Evolutionary conservation across 2,888 invertebrate species (phyloP), one percentile per base, ranked within the genome.

Genomic region (Hirtodrosophila histrioides): DNA sequence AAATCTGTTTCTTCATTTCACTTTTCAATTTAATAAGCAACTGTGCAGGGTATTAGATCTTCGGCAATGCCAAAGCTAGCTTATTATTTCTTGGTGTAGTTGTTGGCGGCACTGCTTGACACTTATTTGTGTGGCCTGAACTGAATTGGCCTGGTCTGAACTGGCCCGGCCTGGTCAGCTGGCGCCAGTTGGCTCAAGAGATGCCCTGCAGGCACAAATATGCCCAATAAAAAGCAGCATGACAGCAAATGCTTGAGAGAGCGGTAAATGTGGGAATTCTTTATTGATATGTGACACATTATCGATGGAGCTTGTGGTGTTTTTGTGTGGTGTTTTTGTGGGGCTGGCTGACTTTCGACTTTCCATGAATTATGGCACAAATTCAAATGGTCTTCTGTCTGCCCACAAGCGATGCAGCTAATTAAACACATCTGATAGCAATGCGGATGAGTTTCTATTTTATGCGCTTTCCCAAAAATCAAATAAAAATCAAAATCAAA

Each of bases 231-330:
- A 54, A 31, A 27, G 6, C 53, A 61, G 61, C 69, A 35, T 41
- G 68, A 24, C 8, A 41, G 5, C 17, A 17, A 12, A 29, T 12
- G 17, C 33, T 33, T n/a, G 36, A 46, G 46, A 45, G 37, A 37
- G 40, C 41, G 37, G n/a, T 41, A 37, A 39, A 77, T 74, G 78
- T 80, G 81, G 85, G 71, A 77, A 84, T 86, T 75, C 78, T 86
- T 86, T 86, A 81, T 81, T 78, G 81, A 79, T 77, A 86, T 79
- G 69, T 81, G 84, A 77, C 81, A 84, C 81, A 66, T 74, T 66
- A 60, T 64, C 62, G 74, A 57, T 48, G 61, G 10, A 40, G 45
- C 40, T 11, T 9, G 35, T 29, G 27, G 12, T 35, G 54, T 50
- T 49, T 31, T 33, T 41, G 44, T 31, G 37, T 41, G 44, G 2